Conservation (phyloP, 2,888 invertebrate genomes). For the Serripes groenlandicus region DNA sequence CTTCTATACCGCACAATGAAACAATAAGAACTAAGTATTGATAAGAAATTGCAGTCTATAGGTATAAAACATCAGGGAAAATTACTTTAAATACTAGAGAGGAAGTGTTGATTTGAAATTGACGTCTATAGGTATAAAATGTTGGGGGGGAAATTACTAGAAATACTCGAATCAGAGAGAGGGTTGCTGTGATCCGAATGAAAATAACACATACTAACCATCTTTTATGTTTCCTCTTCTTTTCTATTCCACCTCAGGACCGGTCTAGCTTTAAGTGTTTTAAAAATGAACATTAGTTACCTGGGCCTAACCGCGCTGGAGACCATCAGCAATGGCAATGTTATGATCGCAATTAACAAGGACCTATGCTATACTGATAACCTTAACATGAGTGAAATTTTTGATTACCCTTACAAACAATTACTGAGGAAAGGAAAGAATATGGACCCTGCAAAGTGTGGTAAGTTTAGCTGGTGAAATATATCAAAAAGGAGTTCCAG, state of each 20-base stretch:
- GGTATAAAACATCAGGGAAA: too few species aligned
- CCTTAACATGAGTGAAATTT: constrained; percentile 19
- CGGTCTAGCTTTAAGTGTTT: constrained; percentile 59
- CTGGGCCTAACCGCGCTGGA: constrained; percentile 94
- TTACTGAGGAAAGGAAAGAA: neutral
- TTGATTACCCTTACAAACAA: constrained; percentile 28
- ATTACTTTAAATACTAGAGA: too few species aligned
- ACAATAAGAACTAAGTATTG: too few species aligned
- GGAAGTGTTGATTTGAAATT: too few species aligned
- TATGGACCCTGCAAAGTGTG: constrained; percentile 17
- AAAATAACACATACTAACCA: constrained; percentile 28
- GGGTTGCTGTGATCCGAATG: neutral
- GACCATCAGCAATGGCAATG: constrained; percentile 94
- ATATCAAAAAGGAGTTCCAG: constrained; percentile 16
- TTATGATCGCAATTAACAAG: constrained; percentile 95
- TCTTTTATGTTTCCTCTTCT: constrained; percentile 25
- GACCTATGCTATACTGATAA: constrained; percentile 91
- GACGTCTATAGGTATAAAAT: too few species aligned
- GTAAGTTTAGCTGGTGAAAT: too few species aligned
- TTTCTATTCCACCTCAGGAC: constrained; percentile 33
- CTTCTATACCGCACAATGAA: too few species aligned
- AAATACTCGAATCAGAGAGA: constrained; percentile 16
- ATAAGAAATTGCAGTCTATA: too few species aligned
- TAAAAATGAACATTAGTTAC: constrained; percentile 89
- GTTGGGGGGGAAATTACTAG: too few species aligned